phyloP scores from a whole-genome alignment of 2,888 invertebrate species.

The Cataglyphis rosenhaueri region DNA sequence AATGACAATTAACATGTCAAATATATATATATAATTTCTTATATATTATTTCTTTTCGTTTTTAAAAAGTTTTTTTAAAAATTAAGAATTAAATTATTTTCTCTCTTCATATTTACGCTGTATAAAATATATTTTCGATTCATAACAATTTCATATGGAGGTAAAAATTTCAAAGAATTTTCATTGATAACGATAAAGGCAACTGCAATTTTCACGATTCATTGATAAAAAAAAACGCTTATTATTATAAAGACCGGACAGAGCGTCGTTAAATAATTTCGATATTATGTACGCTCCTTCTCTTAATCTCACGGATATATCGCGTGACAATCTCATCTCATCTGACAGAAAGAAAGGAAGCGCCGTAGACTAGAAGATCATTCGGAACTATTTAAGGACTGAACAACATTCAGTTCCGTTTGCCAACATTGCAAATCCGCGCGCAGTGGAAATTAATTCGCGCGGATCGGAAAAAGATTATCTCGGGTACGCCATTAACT shows the following conservation, averaged over 20 bases:
- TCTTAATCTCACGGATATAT: conserved; percentile 20
- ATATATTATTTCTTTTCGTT: background rate
- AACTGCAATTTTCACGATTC: conserved; percentile 37
- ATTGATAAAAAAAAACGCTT: conserved; percentile 23
- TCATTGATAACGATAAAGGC: conserved; percentile 12
- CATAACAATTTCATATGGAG: background rate
- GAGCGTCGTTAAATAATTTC: conserved; percentile 31
- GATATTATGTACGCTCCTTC: conserved; percentile 13
- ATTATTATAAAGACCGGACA: conserved; percentile 25
- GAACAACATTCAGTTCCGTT: conserved; percentile 20
- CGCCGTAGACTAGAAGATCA: background rate
- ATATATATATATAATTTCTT: too few species aligned
- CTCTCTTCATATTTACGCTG: background rate
- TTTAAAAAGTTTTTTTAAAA: background rate
- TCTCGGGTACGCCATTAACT: conserved; percentile 26
- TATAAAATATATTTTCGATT: conserved; percentile 7
- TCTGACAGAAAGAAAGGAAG: conserved; percentile 3
- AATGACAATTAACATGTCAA: background rate
- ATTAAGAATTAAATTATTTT: background rate
- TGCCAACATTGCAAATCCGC: conserved; percentile 25
- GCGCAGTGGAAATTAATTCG: conserved; percentile 2
- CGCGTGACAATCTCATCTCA: conserved; percentile 13
- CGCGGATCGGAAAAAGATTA: conserved; percentile 45
- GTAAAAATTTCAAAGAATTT: background rate
- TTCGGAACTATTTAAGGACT: background rate